phyloP scores from a whole-genome alignment of 2,888 invertebrate species.

The Acleris holmiana region DNA sequence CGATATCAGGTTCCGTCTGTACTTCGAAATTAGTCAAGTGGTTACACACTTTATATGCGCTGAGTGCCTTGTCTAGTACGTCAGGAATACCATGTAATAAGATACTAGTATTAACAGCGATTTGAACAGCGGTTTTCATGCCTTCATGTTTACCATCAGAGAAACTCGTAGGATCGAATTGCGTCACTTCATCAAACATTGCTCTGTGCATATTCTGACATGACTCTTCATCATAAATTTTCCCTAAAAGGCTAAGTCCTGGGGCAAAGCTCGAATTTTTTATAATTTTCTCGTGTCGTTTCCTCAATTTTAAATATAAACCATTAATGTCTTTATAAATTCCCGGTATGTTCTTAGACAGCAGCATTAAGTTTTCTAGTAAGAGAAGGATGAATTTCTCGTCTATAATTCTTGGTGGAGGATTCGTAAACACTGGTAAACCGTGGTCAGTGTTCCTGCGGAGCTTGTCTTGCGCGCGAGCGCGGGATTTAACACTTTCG shows the following conservation, averaged over 20 bases:
- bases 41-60: slow-evolving; percentile 24
- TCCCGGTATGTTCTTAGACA: slow-evolving; percentile 61
- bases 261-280: slow-evolving; percentile 50
- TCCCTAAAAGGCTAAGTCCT: slow-evolving; percentile 63
- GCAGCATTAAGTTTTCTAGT: slow-evolving; percentile 62
- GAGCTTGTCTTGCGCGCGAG: slow-evolving; percentile 20
- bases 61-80: slow-evolving; percentile 38
- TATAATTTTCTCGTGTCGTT: slow-evolving; percentile 57
- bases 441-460: slow-evolving; percentile 42
- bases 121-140: neutral
- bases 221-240: slow-evolving; percentile 60
- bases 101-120: slow-evolving; percentile 24
- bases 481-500: slow-evolving; percentile 35
- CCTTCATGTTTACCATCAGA: slow-evolving; percentile 17
- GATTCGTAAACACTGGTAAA: slow-evolving; percentile 52
- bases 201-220: slow-evolving; percentile 36
- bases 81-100: neutral
- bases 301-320: slow-evolving; percentile 59
- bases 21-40: slow-evolving; percentile 14
- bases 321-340: slow-evolving; percentile 64
- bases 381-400: slow-evolving; percentile 68
- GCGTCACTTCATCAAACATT: slow-evolving; percentile 48
- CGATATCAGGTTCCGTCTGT: slow-evolving; percentile 28
- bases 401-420: slow-evolving; percentile 59
- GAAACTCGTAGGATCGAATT: slow-evolving; percentile 43